phyloP scores from a whole-genome alignment of 1,140 invertebrate genomes.

The Zophobas morio region DNA sequence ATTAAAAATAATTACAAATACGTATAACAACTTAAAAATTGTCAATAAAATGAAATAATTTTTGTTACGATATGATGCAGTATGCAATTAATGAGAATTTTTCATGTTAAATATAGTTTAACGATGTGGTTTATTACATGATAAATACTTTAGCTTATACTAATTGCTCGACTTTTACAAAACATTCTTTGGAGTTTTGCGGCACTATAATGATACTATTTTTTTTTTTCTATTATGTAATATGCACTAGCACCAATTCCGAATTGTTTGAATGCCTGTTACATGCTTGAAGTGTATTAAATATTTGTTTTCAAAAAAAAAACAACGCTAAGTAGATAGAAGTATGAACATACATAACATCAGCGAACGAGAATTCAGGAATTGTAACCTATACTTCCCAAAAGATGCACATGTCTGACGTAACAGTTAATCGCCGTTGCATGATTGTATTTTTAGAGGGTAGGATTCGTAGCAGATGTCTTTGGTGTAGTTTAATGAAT shows the following conservation, averaged over 20 bases:
- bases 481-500: slow-evolving; percentile 10
- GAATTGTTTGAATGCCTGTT: neutral
- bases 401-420: neutral
- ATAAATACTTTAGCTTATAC: slow-evolving; percentile 54
- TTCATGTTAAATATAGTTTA: slow-evolving; percentile 13
- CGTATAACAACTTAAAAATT: too few species aligned
- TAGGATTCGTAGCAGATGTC: slow-evolving; percentile 17
- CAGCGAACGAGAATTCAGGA: neutral
- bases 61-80: slow-evolving; percentile 42
- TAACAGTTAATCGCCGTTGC: slow-evolving; percentile 5
- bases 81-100: slow-evolving; percentile 15
- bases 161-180: slow-evolving; percentile 59
- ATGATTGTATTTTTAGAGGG: slow-evolving; percentile 32
- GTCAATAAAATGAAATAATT: neutral
- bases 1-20: neutral
- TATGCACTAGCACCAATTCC: neutral
- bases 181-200: slow-evolving; percentile 15
- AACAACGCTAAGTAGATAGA: neutral
- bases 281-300: too few species aligned
- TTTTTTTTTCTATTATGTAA: neutral
- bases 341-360: neutral
- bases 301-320: too few species aligned
- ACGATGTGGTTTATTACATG: slow-evolving; percentile 43
- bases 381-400: neutral
- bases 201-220: slow-evolving; percentile 25